These are phyloP conservation scores for Ctenoplectra terminalis DNA, from an alignment of 1,140 invertebrate genomes.

Conservation along the genomic window DNA sequence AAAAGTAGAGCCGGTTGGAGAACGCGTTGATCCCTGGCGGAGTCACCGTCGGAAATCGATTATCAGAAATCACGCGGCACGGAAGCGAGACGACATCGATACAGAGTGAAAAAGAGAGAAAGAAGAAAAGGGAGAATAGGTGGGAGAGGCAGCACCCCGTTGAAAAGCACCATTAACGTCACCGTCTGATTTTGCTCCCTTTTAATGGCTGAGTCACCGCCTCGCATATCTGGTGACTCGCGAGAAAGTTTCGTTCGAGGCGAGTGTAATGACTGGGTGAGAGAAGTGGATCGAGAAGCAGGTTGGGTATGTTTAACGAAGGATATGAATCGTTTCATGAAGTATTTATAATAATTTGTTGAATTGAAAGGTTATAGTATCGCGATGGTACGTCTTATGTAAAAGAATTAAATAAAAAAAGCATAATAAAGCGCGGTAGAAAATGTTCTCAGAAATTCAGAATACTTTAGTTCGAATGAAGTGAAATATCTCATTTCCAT, in stretches of 20 bases:
- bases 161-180: conserved; percentile 54
- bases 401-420: too few species aligned
- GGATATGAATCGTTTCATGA: too few species aligned
- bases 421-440: too few species aligned
- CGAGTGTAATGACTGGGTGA: not conserved
- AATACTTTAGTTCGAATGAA: too few species aligned
- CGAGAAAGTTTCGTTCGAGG: not conserved
- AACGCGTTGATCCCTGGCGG: conserved; percentile 1
- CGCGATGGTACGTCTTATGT: too few species aligned
- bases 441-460: too few species aligned
- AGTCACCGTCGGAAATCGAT: conserved; percentile 36
- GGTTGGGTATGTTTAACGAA: too few species aligned
- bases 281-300: not conserved
- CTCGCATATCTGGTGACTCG: not conserved
- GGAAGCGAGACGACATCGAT: not conserved
- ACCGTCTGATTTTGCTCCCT: conserved; percentile 44
- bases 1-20: not conserved
- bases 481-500: too few species aligned
- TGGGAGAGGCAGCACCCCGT: too few species aligned
- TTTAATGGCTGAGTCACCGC: conserved; percentile 29
- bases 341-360: too few species aligned
- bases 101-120: not conserved
- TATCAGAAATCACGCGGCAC: conserved; percentile 40
- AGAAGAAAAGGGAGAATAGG: not conserved
- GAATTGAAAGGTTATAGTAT: too few species aligned